Evolutionary conservation across 2,113 vertebrate genomes (phyloP).

Genomic region (Abramis brama): DNA sequence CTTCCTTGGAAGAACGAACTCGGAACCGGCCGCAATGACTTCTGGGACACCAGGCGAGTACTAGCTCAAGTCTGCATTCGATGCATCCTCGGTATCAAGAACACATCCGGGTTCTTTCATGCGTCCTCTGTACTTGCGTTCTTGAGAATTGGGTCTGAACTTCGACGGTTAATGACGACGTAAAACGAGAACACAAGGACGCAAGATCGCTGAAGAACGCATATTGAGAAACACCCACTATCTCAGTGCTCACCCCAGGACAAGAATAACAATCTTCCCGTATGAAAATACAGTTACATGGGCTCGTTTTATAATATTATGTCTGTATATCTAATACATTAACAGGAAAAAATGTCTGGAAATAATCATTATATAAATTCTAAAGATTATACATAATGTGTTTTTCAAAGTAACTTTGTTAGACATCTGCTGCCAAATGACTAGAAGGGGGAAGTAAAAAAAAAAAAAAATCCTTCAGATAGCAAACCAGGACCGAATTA

Average conservation of each 20-base stretch:
- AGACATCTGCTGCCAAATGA: not conserved
- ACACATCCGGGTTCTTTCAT: too few species aligned
- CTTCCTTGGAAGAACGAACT: too few species aligned
- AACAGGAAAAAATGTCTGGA: not conserved
- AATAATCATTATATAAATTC: not conserved
- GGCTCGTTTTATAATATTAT: not conserved
- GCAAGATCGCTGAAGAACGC: too few species aligned
- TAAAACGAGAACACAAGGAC: too few species aligned
- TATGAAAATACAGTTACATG: not conserved
- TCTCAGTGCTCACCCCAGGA: constrained; percentile 17
- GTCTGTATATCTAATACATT: not conserved
- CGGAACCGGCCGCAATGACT: too few species aligned
- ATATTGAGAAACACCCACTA: too few species aligned
- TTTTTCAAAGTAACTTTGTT: constrained; percentile 11
- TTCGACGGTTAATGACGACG: too few species aligned
- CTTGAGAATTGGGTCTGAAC: too few species aligned
- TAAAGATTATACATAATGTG: not conserved
- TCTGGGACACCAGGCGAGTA: too few species aligned
- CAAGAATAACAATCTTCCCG: constrained; percentile 13
- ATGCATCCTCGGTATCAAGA: too few species aligned
- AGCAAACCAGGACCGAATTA: not conserved
- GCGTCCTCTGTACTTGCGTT: too few species aligned
- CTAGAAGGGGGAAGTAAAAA: not conserved
- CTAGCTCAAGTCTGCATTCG: too few species aligned
- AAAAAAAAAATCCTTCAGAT: not conserved